Evolutionary conservation across 2,113 vertebrate species (phyloP).

Genomic region (Meleagris gallopavo): DNA sequence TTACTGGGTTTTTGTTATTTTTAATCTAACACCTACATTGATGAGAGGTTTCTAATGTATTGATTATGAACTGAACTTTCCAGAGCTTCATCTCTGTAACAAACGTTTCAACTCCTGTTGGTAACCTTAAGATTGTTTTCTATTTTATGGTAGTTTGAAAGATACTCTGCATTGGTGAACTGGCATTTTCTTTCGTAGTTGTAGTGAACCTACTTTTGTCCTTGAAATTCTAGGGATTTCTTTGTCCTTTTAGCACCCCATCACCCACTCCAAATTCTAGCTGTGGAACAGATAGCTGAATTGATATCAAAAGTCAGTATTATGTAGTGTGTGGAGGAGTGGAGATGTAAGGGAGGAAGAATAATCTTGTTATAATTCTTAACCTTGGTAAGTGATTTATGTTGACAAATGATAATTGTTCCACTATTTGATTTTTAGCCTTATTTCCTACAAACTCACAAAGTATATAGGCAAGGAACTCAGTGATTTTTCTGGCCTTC

Average conservation of each 20-base stretch:
- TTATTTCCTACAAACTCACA: background rate
- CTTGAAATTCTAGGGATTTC: background rate
- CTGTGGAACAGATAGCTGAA: background rate
- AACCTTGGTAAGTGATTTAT: background rate
- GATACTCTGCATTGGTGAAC: background rate
- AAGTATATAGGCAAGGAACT: rapidly evolving
- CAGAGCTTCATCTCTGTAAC: background rate
- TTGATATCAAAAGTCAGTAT: background rate
- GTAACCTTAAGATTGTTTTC: background rate
- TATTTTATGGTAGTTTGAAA: background rate
- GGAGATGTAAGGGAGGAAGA: background rate
- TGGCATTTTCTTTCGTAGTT: background rate
- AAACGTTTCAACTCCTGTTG: background rate
- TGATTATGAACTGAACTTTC: background rate
- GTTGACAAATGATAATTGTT: background rate
- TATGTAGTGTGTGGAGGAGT: background rate
- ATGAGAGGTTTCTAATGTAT: background rate
- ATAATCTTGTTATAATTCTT: background rate
- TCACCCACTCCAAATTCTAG: background rate
- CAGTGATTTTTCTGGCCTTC: background rate
- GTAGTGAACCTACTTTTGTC: background rate
- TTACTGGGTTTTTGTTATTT: background rate
- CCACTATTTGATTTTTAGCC: background rate
- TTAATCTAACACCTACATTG: background rate
- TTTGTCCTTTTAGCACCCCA: background rate